phyloP scores from a whole-genome alignment of 2,888 invertebrate genomes.

The Dicranocentrus wangi region DNA sequence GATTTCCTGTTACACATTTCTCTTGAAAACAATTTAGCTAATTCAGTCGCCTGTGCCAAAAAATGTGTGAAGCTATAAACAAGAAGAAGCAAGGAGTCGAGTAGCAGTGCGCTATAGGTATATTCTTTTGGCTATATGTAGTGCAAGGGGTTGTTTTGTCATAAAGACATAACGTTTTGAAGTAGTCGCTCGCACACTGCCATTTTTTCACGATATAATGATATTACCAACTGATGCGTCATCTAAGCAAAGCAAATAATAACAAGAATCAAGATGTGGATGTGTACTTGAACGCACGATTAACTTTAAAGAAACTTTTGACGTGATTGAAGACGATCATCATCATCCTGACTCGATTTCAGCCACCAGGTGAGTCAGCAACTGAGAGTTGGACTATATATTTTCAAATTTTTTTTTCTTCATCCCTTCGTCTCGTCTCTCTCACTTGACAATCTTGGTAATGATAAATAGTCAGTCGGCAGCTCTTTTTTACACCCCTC shows the following conservation, averaged over 20 bases:
- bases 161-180: conserved; percentile 22
- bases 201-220: no score
- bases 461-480: conserved; percentile 1
- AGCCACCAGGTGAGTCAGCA: conserved; percentile 54
- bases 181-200: no score
- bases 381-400: conserved; percentile 48
- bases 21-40: conserved; percentile 63
- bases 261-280: conserved; percentile 12
- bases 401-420: not conserved
- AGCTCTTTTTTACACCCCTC: no score
- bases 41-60: conserved; percentile 57
- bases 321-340: conserved; percentile 54
- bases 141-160: no score
- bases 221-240: not conserved
- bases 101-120: no score
- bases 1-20: conserved; percentile 63
- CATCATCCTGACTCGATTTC: conserved; percentile 10
- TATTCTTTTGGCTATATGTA: no score
- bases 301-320: conserved; percentile 59
- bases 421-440: not conserved
- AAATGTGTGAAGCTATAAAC: conserved; percentile 8
- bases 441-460: conserved; percentile 27
- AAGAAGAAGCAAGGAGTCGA: no score
- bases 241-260: conserved; percentile 30
- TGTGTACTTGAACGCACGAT: conserved; percentile 63